Evolutionary conservation across 2,888 invertebrate genomes (phyloP).

Genomic region (Anarsia innoxiella): DNA sequence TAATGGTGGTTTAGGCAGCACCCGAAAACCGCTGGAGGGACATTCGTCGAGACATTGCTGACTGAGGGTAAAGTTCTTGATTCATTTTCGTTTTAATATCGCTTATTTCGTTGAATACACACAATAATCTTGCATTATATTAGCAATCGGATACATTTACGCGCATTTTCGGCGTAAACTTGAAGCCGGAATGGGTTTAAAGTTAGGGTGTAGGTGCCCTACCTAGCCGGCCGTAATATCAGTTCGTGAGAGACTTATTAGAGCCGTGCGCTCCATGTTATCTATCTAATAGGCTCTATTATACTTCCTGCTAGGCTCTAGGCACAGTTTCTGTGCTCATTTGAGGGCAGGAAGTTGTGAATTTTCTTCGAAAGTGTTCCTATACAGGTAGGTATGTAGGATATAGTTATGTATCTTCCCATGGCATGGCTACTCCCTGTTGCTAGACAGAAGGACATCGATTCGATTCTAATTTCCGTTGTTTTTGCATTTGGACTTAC

Average conservation of each 20-base stretch:
- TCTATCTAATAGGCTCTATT: slow-evolving; percentile 28
- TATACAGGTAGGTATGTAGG: slow-evolving; percentile 25
- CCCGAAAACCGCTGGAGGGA: slow-evolving; percentile 62
- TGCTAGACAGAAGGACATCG: slow-evolving; percentile 55
- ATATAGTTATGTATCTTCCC: slow-evolving; percentile 24
- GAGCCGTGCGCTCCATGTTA: slow-evolving; percentile 27
- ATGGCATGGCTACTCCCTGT: slow-evolving; percentile 64
- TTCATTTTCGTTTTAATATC: slow-evolving; percentile 35
- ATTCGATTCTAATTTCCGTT: slow-evolving; percentile 36
- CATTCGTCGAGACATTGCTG: slow-evolving; percentile 64
- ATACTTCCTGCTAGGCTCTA: slow-evolving; percentile 19
- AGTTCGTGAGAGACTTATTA: slow-evolving; percentile 35
- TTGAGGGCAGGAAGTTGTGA: slow-evolving; percentile 26
- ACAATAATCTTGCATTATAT: slow-evolving; percentile 19
- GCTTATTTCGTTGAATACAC: slow-evolving; percentile 26
- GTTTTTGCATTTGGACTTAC: slow-evolving; percentile 12
- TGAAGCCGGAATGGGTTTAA: no score
- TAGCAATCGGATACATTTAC: slow-evolving; percentile 16
- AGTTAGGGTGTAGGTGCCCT: slow-evolving; percentile 37
- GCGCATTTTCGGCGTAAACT: slow-evolving; percentile 7
- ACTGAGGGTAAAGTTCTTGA: slow-evolving; percentile 68
- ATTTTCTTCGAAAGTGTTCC: slow-evolving; percentile 29
- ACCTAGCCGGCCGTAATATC: slow-evolving; percentile 33
- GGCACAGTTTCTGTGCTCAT: slow-evolving; percentile 16
- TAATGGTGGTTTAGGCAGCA: slow-evolving; percentile 67